Evolutionary conservation across 2,113 vertebrate species (phyloP).

Genomic region (Osmerus mordax): DNA sequence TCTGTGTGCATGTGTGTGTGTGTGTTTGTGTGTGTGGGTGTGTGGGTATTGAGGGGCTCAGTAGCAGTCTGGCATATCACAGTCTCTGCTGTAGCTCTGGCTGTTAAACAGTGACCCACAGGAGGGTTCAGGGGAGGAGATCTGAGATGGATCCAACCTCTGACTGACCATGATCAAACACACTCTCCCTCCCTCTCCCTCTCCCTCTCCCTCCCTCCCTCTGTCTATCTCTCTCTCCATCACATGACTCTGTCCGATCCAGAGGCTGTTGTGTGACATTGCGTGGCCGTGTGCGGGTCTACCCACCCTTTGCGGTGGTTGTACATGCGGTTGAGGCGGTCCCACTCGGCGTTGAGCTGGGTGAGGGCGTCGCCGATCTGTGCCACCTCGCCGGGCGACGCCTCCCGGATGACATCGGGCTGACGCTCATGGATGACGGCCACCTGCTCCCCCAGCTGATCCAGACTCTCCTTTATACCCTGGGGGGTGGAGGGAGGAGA

Average conservation of each 20-base stretch:
- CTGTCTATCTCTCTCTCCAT: no score
- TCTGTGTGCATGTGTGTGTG: no score
- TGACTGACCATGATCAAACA: no score
- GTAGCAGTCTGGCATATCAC: no score
- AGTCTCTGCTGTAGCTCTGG: no score
- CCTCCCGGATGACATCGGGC: conserved; percentile 82
- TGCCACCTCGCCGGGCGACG: conserved; percentile 80
- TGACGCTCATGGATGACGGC: conserved; percentile 83
- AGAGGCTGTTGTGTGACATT: not conserved
- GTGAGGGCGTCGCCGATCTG: conserved; percentile 83
- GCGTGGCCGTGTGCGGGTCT: not conserved
- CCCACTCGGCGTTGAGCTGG: conserved; percentile 90
- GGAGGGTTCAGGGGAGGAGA: not conserved
- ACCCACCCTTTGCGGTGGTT: conserved; percentile 86
- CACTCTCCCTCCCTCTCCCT: no score
- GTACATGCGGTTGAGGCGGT: conserved; percentile 87
- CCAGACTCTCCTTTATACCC: conserved; percentile 86
- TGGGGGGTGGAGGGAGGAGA: conserved; percentile 45
- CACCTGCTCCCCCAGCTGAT: conserved; percentile 83
- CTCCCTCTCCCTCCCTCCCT: no score
- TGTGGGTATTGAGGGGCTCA: no score
- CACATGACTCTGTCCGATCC: no score
- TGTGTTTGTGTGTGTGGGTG: no score
- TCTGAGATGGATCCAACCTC: no score
- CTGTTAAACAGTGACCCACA: no score